Percentiles rank a stretch among this genome's conserved stretches.
phyloP scores from a whole-genome alignment of 1,140 invertebrate genomes.

The Akabosia matsudoensis region DNA sequence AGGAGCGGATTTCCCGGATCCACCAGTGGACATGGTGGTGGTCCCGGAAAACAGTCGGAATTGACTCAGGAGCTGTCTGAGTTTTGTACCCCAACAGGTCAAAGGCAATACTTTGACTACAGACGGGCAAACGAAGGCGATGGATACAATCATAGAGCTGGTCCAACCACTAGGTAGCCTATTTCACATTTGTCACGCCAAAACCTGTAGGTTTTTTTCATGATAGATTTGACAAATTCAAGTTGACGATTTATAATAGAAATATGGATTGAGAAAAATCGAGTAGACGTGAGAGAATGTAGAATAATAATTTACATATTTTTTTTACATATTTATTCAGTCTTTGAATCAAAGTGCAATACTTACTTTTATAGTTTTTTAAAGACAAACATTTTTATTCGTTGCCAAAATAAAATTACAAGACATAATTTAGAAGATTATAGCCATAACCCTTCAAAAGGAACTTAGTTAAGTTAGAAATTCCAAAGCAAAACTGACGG shows the following conservation, averaged over 20 bases:
- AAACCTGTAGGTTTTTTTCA: not conserved
- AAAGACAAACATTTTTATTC: not conserved
- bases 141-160: conserved; percentile 4
- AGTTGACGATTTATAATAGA: no score
- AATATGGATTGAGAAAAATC: no score
- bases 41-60: not conserved
- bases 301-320: no score
- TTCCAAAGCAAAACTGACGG: no score
- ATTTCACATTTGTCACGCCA: not conserved
- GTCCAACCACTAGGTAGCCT: conserved; percentile 9
- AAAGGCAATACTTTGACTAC: conserved; percentile 58
- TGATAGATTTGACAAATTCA: no score
- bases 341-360: not conserved
- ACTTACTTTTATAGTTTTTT: not conserved
- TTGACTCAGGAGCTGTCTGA: conserved; percentile 53
- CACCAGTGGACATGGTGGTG: conserved; percentile 1
- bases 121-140: conserved; percentile 46
- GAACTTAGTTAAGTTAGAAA: no score
- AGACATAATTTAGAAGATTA: not conserved
- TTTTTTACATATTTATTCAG: not conserved
- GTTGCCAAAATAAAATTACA: not conserved
- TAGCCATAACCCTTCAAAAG: not conserved
- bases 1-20: conserved; percentile 35
- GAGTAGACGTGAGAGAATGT: no score
- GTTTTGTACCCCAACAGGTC: conserved; percentile 53